Base-by-base conservation (phyloP, 2,888 invertebrate species). In the Schizaphis graminum region DNA sequence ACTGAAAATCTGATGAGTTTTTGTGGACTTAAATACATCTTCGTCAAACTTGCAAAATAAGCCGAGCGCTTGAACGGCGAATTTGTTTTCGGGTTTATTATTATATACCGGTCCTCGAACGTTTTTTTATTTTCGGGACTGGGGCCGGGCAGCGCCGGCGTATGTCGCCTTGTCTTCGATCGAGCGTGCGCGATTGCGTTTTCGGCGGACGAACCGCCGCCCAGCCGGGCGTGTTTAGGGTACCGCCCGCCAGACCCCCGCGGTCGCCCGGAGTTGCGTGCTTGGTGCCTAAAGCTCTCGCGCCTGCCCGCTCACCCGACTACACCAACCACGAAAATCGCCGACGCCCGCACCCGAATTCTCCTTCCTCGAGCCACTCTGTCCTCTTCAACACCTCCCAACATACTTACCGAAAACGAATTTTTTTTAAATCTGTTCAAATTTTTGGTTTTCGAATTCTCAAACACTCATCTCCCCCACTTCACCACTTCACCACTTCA, bases 161-260 rank as follows among this genome's bases (percentile, higher is more conserved):
- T 44, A 57, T 35, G 16, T n/a, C 24, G 16, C 24, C 24, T 13
- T 8, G 21, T 21, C 8, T 35, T 41, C 3, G 35, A 35, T 77
- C 21, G 35, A 47, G n/a, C 35, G 47, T 84, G 92, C 61, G 90
- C 61, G 35, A 28, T 10, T 56, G 24, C 91, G 85, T 13, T 89
- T 89, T 89, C 90, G 90, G 85, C 90, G 26, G 13, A 28, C 86
- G 44, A 49, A 41, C 86, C 86, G 90, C 90, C 90, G 89, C 93
- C 90, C 93, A 89, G 57, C 4, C 93, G 90, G 93, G 90, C 41
- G 93, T 77, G 49, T 90, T 77, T 90, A 84, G 85, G 89, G 90
- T 85, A 90, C 90, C 93, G 85, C 86, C 93, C 93, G 89, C 21
- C 61, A 41, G 86, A 85, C 93, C 93, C 93, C 93, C 61, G 90